A percentile compares a stretch with the other conserved stretches of the same genome.
These are phyloP conservation scores for Pluvialis apricaria DNA, from an alignment of 2,113 vertebrate species.

Conservation along the genomic window DNA sequence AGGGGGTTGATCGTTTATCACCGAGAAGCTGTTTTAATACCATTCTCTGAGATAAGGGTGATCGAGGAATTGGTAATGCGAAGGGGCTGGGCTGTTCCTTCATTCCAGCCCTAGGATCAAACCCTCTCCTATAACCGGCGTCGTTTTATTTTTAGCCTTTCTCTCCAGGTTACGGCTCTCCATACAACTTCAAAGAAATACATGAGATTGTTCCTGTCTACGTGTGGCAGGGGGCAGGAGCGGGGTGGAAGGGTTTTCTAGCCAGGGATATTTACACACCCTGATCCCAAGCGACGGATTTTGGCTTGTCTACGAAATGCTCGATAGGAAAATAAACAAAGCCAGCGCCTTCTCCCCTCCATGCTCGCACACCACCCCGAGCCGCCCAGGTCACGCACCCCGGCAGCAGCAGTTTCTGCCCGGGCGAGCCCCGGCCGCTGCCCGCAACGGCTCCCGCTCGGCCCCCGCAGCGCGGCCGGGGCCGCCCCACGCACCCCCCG, in stretches of 20 bases:
- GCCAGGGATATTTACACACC: not conserved
- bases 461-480: not conserved
- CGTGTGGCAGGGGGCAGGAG: not conserved
- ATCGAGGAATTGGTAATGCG: not conserved
- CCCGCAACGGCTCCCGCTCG: not conserved
- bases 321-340: slow-evolving; percentile 39
- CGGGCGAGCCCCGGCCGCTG: not conserved
- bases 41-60: slow-evolving; percentile 15
- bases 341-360: not conserved
- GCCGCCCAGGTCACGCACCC: not conserved
- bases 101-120: not conserved
- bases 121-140: not conserved
- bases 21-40: not conserved
- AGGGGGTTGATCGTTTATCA: not conserved
- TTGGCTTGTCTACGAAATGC: not conserved
- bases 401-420: not conserved
- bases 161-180: not conserved
- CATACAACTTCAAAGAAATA: slow-evolving; percentile 1
- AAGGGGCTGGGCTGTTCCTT: not conserved
- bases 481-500: not conserved
- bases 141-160: slow-evolving; percentile 14
- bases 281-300: not conserved
- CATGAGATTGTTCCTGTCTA: not conserved
- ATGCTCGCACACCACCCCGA: not conserved
- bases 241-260: not conserved